Evolutionary conservation across 2,113 vertebrate genomes (phyloP).

Genomic region (Cheilinus undulatus): DNA sequence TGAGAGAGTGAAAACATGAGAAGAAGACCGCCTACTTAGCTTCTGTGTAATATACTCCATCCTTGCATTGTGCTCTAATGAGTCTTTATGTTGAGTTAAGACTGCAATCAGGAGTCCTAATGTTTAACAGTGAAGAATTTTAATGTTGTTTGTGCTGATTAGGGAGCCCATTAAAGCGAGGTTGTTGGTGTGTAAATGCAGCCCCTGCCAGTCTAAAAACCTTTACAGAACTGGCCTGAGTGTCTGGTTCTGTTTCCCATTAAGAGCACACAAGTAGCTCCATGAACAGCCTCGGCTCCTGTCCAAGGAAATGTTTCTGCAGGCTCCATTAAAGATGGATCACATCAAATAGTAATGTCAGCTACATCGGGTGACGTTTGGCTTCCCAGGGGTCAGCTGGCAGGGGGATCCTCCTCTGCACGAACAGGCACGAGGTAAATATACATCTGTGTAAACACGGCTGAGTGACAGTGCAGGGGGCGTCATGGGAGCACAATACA

Average conservation of each 20-base stretch:
- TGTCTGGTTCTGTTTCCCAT: slow-evolving; percentile 75
- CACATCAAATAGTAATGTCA: slow-evolving; percentile 72
- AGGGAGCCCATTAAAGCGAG: slow-evolving; percentile 22
- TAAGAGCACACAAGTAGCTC: slow-evolving; percentile 70
- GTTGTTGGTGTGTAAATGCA: slow-evolving; percentile 44
- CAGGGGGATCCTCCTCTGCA: slow-evolving; percentile 60
- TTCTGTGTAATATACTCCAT: slow-evolving; percentile 37
- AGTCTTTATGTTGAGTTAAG: slow-evolving; percentile 35
- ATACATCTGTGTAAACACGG: slow-evolving; percentile 83
- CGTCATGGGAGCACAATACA: slow-evolving; percentile 44
- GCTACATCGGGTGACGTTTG: slow-evolving; percentile 54
- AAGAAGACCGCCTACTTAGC: slow-evolving; percentile 48
- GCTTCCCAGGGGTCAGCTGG: slow-evolving; percentile 58
- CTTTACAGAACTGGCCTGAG: slow-evolving; percentile 43
- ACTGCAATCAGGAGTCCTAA: background rate
- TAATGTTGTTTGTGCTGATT: slow-evolving; percentile 34
- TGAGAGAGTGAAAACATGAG: slow-evolving; percentile 42
- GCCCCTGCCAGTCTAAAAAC: slow-evolving; percentile 57
- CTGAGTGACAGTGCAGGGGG: slow-evolving; percentile 61
- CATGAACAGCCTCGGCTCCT: slow-evolving; percentile 57
- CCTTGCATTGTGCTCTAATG: slow-evolving; percentile 27
- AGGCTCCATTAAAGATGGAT: slow-evolving; percentile 75
- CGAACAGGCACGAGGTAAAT: slow-evolving; percentile 63
- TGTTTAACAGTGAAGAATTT: slow-evolving; percentile 15
- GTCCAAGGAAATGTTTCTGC: slow-evolving; percentile 64